A percentile compares a stretch with the other conserved stretches of the same genome.
Conservation (phyloP, 2,113 vertebrate species). For the Cavia porcellus region DNA sequence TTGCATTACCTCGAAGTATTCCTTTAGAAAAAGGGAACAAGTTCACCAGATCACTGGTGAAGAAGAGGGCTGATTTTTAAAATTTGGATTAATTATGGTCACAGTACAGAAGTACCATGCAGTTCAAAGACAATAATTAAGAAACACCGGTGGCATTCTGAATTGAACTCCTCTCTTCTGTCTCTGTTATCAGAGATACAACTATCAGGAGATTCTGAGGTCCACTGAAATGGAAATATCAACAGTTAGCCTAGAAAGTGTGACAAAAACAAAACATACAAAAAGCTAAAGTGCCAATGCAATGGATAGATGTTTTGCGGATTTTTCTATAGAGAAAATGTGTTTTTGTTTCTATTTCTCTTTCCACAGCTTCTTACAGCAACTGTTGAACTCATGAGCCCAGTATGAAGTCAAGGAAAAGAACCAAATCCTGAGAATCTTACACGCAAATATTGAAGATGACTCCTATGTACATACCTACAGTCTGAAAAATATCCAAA, state of each 20-base stretch:
- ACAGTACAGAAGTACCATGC: background rate
- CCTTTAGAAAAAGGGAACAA: background rate
- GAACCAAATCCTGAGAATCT: background rate
- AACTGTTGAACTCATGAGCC: background rate
- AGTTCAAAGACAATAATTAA: background rate
- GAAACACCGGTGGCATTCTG: accelerated
- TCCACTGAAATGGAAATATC: background rate
- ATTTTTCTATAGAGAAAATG: background rate
- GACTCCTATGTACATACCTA: background rate
- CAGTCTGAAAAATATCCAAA: background rate
- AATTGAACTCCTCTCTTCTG: accelerated
- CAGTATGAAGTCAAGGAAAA: background rate
- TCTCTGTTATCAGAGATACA: background rate
- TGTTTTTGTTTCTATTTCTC: background rate
- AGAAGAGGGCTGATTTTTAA: background rate
- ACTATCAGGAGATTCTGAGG: background rate
- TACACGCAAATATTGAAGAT: background rate
- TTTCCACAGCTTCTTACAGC: background rate
- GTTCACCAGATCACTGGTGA: background rate
- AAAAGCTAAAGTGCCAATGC: accelerated
- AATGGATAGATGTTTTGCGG: background rate
- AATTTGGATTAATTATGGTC: background rate
- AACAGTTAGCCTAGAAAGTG: background rate
- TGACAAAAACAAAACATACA: background rate
- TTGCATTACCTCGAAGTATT: background rate